A percentile compares a stretch with the other conserved stretches of the same genome.
Evolutionary conservation across 2,888 invertebrate species (phyloP).

Genomic region (Tetramorium bicarinatum): DNA sequence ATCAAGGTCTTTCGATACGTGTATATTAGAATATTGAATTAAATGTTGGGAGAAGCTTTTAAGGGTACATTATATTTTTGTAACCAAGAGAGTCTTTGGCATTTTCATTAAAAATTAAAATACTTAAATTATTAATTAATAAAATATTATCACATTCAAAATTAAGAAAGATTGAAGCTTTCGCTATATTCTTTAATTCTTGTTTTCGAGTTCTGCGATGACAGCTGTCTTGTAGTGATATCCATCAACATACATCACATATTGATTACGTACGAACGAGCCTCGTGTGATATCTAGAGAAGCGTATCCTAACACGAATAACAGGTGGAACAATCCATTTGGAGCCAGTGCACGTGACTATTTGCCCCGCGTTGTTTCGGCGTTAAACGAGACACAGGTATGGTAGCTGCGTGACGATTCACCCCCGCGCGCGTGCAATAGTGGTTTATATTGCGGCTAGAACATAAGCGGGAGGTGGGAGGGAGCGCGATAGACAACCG

Average conservation of each 20-base stretch:
- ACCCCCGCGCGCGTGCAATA: conserved; percentile 70
- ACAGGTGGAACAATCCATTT: conserved; percentile 55
- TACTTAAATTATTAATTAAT: not conserved
- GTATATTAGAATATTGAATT: not conserved
- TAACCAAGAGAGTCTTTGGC: not conserved
- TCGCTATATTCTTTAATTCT: not conserved
- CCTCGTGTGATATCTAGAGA: conserved; percentile 26
- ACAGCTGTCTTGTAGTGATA: not conserved
- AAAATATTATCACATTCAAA: not conserved
- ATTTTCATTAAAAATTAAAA: not conserved
- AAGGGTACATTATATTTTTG: not conserved
- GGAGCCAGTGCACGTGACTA: conserved; percentile 38
- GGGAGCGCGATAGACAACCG: conserved; percentile 75
- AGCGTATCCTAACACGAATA: conserved; percentile 26
- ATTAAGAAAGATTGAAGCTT: not conserved
- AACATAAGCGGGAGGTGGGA: conserved; percentile 72
- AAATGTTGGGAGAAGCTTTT: not conserved
- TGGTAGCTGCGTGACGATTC: conserved; percentile 57
- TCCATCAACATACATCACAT: not conserved
- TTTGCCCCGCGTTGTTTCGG: conserved; percentile 55
- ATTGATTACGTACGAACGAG: not conserved
- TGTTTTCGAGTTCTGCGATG: not conserved
- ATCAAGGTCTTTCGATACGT: not conserved
- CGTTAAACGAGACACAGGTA: conserved; percentile 60
- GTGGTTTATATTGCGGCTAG: conserved; percentile 77